These are phyloP conservation scores for Amphimedon queenslandica DNA, from an alignment of 37 sponge, comb jelly and placozoan genomes.

Conservation along the genomic window DNA sequence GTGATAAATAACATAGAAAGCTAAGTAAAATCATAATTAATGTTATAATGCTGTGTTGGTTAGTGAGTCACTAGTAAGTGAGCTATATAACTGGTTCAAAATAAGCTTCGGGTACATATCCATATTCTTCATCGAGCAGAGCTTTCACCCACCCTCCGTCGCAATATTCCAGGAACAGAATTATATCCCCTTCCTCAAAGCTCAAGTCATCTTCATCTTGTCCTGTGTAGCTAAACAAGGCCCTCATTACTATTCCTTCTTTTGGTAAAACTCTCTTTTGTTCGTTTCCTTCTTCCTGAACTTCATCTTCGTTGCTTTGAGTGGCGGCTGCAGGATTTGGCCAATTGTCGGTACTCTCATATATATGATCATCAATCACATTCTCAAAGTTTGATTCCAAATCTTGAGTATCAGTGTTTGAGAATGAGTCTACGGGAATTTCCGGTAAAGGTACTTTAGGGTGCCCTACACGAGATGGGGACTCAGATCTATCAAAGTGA, in stretches of 20 bases:
- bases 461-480: no score
- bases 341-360: not conserved
- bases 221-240: slow-evolving; percentile 43
- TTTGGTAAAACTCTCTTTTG: no score
- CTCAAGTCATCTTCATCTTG: slow-evolving; percentile 35
- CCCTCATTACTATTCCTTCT: slow-evolving; percentile 48
- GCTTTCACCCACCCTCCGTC: slow-evolving; percentile 54
- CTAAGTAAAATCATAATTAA: no score
- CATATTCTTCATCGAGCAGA: slow-evolving; percentile 29
- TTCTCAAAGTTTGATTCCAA: no score
- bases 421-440: not conserved
- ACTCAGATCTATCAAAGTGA: no score
- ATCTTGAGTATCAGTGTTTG: no score
- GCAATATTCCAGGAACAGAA: slow-evolving; percentile 33
- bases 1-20: no score
- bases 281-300: not conserved
- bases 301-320: slow-evolving; percentile 6
- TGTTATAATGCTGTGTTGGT: no score
- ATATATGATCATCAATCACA: not conserved
- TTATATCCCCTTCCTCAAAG: slow-evolving; percentile 50
- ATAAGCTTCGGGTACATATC: slow-evolving; percentile 46
- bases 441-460: no score
- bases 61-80: no score
- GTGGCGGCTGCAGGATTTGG: not conserved
- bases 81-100: slow-evolving; percentile 43